A percentile compares a stretch with the other conserved stretches of the same genome.
Evolutionary conservation across 2,113 vertebrate species (phyloP).

Genomic region (Salvelinus namaycush): DNA sequence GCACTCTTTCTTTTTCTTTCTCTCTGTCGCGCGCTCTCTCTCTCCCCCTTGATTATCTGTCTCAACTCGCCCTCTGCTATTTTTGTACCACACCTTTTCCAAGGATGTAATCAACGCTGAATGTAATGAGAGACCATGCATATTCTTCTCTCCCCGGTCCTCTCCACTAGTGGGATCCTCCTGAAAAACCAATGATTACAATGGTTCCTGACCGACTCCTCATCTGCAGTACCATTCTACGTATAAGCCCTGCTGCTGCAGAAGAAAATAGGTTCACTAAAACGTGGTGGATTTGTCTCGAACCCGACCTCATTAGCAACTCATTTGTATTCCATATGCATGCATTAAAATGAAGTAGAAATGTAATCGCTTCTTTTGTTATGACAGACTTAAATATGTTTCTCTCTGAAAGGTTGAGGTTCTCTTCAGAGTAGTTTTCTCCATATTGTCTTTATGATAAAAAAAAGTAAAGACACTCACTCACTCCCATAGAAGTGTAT

Average conservation of each 20-base stretch:
- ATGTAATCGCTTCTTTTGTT: not conserved
- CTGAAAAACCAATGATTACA: not conserved
- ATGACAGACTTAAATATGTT: not conserved
- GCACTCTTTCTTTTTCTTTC: too few relatives aligned
- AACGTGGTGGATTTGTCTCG: too few relatives aligned
- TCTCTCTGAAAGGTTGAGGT: not conserved
- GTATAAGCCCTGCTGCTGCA: not conserved
- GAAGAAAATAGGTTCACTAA: too few relatives aligned
- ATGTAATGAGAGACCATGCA: conserved; percentile 2
- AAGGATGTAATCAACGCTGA: conserved; percentile 21
- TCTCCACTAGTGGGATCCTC: not conserved
- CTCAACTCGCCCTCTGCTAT: not conserved
- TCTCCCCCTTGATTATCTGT: not conserved
- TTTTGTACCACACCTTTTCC: conserved; percentile 25
- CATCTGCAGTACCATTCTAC: too few relatives aligned
- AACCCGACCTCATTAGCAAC: not conserved
- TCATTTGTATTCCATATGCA: conserved; percentile 45
- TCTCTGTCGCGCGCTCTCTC: not conserved
- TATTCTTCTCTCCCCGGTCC: not conserved
- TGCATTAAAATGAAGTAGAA: conserved; percentile 31
- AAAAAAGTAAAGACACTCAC: conserved; percentile 15
- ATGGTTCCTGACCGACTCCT: not conserved
- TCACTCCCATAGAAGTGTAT: not conserved
- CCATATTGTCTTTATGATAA: not conserved
- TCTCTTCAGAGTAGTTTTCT: not conserved